phyloP scores from a whole-genome alignment of 1,140 invertebrate species.

The Papilio dardanus region DNA sequence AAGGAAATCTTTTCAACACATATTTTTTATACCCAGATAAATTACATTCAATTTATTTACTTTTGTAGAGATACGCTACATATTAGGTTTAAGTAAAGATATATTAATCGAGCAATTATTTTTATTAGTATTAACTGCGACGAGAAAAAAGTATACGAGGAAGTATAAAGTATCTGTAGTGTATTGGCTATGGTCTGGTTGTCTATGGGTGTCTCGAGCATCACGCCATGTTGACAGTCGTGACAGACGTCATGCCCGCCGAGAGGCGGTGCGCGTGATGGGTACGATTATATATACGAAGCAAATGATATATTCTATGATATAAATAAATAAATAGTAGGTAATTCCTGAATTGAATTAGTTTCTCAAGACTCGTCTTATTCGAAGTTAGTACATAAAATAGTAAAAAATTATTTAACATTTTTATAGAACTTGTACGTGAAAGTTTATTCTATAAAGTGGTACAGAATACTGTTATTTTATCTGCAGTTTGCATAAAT shows the following conservation, averaged over 20 bases:
- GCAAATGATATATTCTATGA: no score
- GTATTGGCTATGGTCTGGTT: no score
- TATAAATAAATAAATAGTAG: no score
- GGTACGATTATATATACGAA: no score
- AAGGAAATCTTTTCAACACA: constrained; percentile 31
- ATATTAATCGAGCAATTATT: no score
- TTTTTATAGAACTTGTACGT: background rate
- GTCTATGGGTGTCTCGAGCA: no score
- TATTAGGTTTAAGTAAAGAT: background rate
- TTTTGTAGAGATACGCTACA: background rate
- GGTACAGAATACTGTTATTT: background rate
- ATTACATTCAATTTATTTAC: constrained; percentile 17
- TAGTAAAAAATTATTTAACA: background rate
- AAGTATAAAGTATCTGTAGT: no score
- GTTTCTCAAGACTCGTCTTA: background rate
- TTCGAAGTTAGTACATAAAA: background rate
- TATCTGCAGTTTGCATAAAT: constrained; percentile 6
- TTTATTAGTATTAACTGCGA: no score
- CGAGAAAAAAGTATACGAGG: no score
- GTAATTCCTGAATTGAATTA: background rate
- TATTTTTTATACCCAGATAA: constrained; percentile 19
- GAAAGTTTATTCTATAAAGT: constrained; percentile 16
- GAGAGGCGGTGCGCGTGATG: no score
- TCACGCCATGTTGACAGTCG: no score
- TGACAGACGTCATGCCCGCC: no score